Evolutionary conservation across 2,113 vertebrate genomes (phyloP).

Genomic region (Cyanistes caeruleus): DNA sequence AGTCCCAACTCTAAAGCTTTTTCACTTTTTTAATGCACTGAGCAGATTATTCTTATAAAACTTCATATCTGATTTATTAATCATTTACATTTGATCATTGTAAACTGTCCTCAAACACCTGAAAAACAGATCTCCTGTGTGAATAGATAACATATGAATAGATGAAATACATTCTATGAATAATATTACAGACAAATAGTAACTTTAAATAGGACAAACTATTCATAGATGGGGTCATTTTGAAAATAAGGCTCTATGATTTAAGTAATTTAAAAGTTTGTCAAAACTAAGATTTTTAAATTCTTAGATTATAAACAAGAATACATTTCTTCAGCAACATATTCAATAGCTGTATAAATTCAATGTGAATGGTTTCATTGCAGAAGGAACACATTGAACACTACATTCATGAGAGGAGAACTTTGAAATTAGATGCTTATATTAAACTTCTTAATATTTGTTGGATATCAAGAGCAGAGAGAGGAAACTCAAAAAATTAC

Average conservation of each 20-base stretch:
- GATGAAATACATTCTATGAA: background rate
- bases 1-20: background rate
- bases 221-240: background rate
- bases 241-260: background rate
- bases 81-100: background rate
- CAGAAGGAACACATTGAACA: background rate
- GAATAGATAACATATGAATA: conserved; percentile 9
- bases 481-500: background rate
- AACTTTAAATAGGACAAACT: background rate
- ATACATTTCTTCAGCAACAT: background rate
- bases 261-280: background rate
- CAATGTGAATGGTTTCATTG: background rate
- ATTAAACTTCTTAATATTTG: background rate
- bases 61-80: background rate
- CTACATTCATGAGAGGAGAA: background rate
- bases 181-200: background rate
- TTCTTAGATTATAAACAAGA: background rate
- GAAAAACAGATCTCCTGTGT: background rate
- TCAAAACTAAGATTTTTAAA: background rate
- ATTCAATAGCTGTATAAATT: background rate
- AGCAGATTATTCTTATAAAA: background rate
- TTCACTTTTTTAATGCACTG: background rate
- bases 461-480: background rate
- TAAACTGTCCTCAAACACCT: background rate
- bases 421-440: background rate